These are phyloP conservation scores for Brachionus koreanus DNA, from an alignment of 1,140 invertebrate genomes.

Conservation along the genomic window DNA sequence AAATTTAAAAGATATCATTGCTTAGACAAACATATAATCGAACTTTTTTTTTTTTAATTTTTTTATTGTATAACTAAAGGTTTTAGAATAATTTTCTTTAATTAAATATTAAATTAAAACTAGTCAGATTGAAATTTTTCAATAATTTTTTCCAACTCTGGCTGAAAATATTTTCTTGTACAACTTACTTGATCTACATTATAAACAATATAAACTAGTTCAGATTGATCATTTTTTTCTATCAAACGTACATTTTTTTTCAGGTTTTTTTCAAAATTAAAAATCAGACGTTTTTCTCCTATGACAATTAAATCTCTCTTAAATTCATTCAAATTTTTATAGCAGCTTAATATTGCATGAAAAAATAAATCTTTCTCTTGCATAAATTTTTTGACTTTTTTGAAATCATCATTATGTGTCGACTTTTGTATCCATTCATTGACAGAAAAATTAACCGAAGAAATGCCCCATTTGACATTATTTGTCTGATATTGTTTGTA, in stretches of 20 bases:
- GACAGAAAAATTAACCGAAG: constrained; percentile 23
- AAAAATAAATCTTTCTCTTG: constrained; percentile 5
- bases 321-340: constrained; percentile 6
- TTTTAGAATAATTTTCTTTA: no score
- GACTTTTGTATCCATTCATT: constrained; percentile 18
- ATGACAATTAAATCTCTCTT: background rate
- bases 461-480: background rate
- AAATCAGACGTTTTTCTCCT: background rate
- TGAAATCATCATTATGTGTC: background rate
- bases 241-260: background rate
- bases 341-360: constrained; percentile 12
- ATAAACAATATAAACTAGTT: background rate
- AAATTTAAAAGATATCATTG: no score
- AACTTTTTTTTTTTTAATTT: no score
- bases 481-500: constrained; percentile 4
- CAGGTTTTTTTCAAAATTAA: background rate
- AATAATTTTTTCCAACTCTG: background rate
- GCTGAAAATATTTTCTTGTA: constrained; percentile 3
- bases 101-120: no score
- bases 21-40: no score
- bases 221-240: background rate
- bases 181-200: background rate
- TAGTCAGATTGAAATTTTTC: background rate
- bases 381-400: constrained; percentile 16
- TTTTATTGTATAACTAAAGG: no score